Evolutionary conservation across 2,113 vertebrate species (phyloP), one percentile per base, ranked within the genome.

Genomic region (Phyllostomus hastatus): DNA sequence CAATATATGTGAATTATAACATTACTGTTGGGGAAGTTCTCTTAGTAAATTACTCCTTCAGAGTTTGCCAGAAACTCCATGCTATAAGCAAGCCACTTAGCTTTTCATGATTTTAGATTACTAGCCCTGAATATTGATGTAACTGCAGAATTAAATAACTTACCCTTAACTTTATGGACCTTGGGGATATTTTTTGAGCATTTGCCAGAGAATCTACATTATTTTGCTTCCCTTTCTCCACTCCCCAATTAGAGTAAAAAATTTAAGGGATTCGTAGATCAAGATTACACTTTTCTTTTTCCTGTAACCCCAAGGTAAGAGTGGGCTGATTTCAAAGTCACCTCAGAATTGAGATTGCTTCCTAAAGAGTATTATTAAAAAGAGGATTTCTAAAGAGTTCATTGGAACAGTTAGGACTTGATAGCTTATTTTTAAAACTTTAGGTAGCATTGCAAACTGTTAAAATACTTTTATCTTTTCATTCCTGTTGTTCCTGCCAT

Each of bases 111-210:
- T 54, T 10, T 87, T 89, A 73, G 19, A 64, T 92, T 88, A n/a
- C 59, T 92, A 57, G 16, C 38, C n/a, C 33, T 72, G 52, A 87
- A 67, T 90, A 41, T 88, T 94, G 46, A 9, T 90, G 35, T 73
- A 86, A 92, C 33, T 91, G 67, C 69, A 88, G 76, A 88, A 80
- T 95, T 73, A 82, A 93, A 43, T 96, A 86, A 91, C 31, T 59
- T 89, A 50, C 57, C 4, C 20, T 52, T 72, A 67, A 75, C 50
- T 95, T 95, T 66, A n/a, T 90, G 80, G 26, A 88, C 35, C 15
- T 61, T 88, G 41, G 35, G 35, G 16, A 66, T 83, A 38, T 70
- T 86, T n/a, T 38, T 20, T 84, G 57, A 88, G 70, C 33, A 28
- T 95, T 78, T 87, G 67, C 61, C n/a, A 66, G 43, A 95, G 7